These are phyloP conservation scores for Herpailurus yagouaroundi DNA, from an alignment of 2,113 vertebrate genomes.

Conservation along the genomic window DNA sequence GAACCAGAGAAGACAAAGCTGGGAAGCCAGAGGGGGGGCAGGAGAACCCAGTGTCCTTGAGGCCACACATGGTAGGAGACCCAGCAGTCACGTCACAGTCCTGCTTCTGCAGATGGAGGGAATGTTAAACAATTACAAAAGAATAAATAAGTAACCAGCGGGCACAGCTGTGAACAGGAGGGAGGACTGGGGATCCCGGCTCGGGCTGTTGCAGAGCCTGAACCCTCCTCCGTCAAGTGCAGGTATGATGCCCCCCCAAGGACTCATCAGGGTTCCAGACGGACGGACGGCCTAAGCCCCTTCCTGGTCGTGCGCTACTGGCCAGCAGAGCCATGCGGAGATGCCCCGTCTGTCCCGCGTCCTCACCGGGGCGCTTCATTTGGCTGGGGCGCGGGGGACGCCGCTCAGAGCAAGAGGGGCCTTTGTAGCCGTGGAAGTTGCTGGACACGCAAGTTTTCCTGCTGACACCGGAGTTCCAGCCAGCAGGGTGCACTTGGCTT, in stretches of 20 bases:
- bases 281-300: not conserved
- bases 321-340: not conserved
- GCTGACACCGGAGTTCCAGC: not conserved
- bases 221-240: not conserved
- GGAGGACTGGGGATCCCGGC: not conserved
- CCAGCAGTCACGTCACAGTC: not conserved
- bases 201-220: not conserved
- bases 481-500: not conserved
- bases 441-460: constrained; percentile 8
- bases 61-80: not conserved
- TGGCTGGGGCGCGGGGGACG: not conserved
- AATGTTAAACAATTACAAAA: not conserved
- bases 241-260: not conserved
- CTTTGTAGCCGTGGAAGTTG: not conserved
- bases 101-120: not conserved
- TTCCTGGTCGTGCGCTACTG: not conserved
- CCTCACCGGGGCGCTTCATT: not conserved
- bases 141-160: not conserved
- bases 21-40: not conserved
- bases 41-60: not conserved
- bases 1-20: not conserved
- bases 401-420: not conserved
- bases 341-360: not conserved
- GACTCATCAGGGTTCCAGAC: not conserved
- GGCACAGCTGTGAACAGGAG: not conserved